phyloP scores from a whole-genome alignment of 2,888 invertebrate species.

The Polydesmus complanatus region DNA sequence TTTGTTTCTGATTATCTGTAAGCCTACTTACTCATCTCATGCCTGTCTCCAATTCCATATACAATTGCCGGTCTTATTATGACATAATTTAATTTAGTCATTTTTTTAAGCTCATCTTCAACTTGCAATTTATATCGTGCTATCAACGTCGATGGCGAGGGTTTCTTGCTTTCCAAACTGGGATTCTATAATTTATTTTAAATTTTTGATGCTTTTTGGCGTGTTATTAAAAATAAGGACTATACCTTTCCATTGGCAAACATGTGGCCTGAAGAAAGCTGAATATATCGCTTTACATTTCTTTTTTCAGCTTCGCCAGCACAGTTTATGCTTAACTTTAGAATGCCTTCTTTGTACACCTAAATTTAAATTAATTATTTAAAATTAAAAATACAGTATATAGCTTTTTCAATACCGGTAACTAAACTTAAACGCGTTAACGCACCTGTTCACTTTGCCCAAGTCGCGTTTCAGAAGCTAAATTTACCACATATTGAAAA shows the following conservation, averaged over 20 bases:
- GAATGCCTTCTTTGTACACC: constrained; percentile 75
- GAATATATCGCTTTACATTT: constrained; percentile 56
- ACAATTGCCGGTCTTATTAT: constrained; percentile 70
- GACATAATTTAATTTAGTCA: constrained; percentile 57
- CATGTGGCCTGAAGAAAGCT: constrained; percentile 72
- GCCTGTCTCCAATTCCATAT: constrained; percentile 70
- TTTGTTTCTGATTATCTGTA: neutral
- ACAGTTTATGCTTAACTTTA: constrained; percentile 67
- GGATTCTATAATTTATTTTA: constrained; percentile 36
- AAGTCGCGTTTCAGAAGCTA: constrained; percentile 79
- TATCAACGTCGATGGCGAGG: constrained; percentile 72
- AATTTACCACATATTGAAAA: constrained; percentile 72
- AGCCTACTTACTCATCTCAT: constrained; percentile 55
- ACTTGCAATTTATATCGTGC: constrained; percentile 70
- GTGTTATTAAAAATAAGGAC: neutral
- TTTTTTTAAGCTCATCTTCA: constrained; percentile 55
- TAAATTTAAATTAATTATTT: constrained; percentile 19
- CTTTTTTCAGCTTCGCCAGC: constrained; percentile 57
- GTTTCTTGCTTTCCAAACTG: constrained; percentile 56
- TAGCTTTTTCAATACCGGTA: too few relatives aligned
- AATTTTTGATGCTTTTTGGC: neutral
- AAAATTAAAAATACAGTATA: neutral
- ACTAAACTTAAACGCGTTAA: too few relatives aligned
- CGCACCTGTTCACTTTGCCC: constrained; percentile 67
- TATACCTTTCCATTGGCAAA: constrained; percentile 60